Evolutionary conservation across 2,797 vertebrate species (phyloP), one percentile per base, ranked within the genome.

Genomic region (Cyclura pinguis): DNA sequence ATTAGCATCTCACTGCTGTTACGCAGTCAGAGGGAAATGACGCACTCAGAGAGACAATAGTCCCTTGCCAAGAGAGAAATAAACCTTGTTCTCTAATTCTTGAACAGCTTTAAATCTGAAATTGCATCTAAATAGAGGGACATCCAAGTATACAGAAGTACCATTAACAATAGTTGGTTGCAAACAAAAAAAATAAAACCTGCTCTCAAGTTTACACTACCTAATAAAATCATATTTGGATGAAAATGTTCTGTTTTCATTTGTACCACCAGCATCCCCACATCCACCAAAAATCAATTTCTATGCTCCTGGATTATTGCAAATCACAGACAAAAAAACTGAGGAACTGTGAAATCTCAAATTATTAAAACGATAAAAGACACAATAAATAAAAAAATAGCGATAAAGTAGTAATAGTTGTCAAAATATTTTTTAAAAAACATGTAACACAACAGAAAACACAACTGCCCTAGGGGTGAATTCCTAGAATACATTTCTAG

Each of bases 301-400:
- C 38, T 13, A 47, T 50, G 42, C 1, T 29, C 64, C 57, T 59
- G 29, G 32, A 52, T 52, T 52, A 52, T 6, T 52, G 50, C 9
- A 52, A 52, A 84, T 0, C n/a, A 35, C 0, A 85, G 18, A 32
- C 29, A n/a, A 85, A 6, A 47, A 85, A 69, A 6, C 10, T 74
- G 50, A 59, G 20, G 35, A 81, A 90, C 72, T 22, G 80, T 64
- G 22, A n/a, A 92, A 92, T 78, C 4, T 76, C 3, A 85, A 90
- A 88, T 89, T 80, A 20, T 32, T 42, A 29, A 92, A 76, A 1
- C 1, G 50, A 73, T 27, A 69, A 47, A n/a, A 59, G 1, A 35
- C 57, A 32, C 52, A 27, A 5, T 59, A 50, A 5, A 52, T 16
- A 9, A 47, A 86, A 52, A 3, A 57, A 29, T 18, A 85, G 50